phyloP scores from a whole-genome alignment of 2,113 vertebrate genomes.

The Neogobius melanostomus region DNA sequence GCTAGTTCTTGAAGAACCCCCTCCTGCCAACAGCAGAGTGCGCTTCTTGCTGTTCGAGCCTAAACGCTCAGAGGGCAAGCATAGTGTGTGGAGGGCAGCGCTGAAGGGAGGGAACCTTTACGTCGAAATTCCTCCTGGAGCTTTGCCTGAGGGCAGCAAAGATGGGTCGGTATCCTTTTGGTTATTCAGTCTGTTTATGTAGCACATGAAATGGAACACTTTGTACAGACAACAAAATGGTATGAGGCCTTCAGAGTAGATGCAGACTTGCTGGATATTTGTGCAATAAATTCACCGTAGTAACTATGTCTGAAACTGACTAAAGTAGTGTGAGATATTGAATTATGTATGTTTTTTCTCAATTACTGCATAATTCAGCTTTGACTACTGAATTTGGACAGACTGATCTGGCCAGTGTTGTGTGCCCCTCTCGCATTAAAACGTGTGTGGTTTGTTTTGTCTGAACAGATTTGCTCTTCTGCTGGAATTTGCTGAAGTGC shows the following conservation, averaged over 20 bases:
- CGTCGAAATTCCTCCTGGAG: conserved; percentile 89
- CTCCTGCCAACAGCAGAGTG: conserved; percentile 83
- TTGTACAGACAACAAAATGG: not conserved
- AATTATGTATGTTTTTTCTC: not conserved
- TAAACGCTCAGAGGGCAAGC: conserved; percentile 84
- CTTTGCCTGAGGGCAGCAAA: conserved; percentile 96
- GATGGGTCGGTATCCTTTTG: conserved; percentile 81
- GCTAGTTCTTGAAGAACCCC: conserved; percentile 93
- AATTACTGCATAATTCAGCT: not conserved
- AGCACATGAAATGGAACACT: too few relatives aligned
- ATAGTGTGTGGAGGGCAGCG: conserved; percentile 87
- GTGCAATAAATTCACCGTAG: too few relatives aligned
- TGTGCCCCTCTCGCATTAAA: not conserved
- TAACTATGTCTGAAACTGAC: too few relatives aligned
- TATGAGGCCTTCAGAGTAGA: not conserved
- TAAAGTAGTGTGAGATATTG: too few relatives aligned
- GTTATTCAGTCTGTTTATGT: too few relatives aligned
- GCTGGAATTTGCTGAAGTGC: conserved; percentile 94
- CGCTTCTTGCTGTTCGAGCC: conserved; percentile 90
- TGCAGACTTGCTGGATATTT: too few relatives aligned
- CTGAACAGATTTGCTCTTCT: conserved; percentile 86
- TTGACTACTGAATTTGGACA: not conserved
- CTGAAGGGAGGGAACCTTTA: conserved; percentile 88
- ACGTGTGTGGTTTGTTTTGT: not conserved
- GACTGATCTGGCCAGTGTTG: not conserved